Percentiles rank a stretch among this genome's conserved stretches.
phyloP scores from a whole-genome alignment of 2,113 vertebrate species.

The Clinocottus analis region DNA sequence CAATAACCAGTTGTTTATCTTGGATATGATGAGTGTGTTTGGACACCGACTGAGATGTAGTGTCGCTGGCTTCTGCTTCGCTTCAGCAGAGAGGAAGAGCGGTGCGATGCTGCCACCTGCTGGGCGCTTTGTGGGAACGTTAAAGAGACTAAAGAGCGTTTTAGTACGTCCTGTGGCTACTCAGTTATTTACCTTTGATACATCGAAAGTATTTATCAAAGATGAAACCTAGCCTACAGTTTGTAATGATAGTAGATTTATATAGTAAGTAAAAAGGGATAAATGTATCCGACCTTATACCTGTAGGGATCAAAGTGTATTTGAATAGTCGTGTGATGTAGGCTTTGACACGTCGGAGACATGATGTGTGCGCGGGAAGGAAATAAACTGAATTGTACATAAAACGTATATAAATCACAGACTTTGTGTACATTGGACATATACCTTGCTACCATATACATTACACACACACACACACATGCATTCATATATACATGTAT shows the following conservation, averaged over 20 bases:
- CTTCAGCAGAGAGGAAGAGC: background rate
- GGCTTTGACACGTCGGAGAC: constrained; percentile 45
- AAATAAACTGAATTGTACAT: constrained; percentile 56
- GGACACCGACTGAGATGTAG: constrained; percentile 13
- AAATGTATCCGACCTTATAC: constrained; percentile 6
- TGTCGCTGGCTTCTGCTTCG: background rate
- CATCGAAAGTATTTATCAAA: constrained; percentile 15
- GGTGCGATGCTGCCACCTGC: constrained; percentile 74
- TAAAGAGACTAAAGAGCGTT: background rate
- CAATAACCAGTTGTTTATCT: constrained; percentile 43
- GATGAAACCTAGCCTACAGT: constrained; percentile 53
- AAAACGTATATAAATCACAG: constrained; percentile 12
- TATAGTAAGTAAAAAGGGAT: constrained; percentile 18
- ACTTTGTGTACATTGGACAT: constrained; percentile 4
- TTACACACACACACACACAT: background rate
- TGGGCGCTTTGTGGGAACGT: constrained; percentile 45
- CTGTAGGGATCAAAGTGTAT: constrained; percentile 21
- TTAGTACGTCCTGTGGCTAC: background rate
- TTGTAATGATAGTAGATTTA: constrained; percentile 49
- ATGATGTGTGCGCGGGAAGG: constrained; percentile 15
- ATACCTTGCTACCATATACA: background rate
- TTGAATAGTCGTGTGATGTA: constrained; percentile 39
- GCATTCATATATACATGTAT: background rate
- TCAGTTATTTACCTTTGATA: constrained; percentile 8
- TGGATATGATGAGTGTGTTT: constrained; percentile 59